Conservation (phyloP, 2,797 vertebrate genomes). For the Alfaro cultratus region DNA sequence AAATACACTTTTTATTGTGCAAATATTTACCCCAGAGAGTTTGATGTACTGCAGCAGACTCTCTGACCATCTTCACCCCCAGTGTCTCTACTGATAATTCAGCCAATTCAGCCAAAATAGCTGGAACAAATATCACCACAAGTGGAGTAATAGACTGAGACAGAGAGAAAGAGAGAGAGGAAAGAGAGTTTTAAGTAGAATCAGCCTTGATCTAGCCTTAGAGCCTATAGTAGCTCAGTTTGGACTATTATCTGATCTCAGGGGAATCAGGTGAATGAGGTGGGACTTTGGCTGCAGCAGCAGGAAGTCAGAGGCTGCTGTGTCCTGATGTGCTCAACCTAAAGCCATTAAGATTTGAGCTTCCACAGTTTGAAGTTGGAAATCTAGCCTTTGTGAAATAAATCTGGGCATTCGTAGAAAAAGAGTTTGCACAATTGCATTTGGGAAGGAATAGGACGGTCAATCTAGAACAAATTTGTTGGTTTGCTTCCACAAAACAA, state of each 20-base stretch:
- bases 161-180: neutral
- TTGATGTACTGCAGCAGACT: conserved; percentile 1
- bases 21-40: neutral
- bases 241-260: conserved; percentile 2
- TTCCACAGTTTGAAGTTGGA: neutral
- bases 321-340: neutral
- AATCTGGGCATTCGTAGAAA: neutral
- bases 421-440: neutral
- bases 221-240: conserved; percentile 5
- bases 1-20: neutral
- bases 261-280: neutral
- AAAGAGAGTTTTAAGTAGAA: conserved; percentile 4
- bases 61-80: neutral
- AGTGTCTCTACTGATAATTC: neutral
- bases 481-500: neutral
- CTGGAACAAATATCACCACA: conserved; percentile 2
- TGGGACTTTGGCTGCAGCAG: neutral
- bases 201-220: conserved; percentile 1
- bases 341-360: conserved; percentile 5
- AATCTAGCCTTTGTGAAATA: conserved; percentile 1
- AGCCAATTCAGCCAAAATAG: neutral
- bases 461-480: neutral
- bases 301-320: neutral
- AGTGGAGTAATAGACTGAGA: conserved; percentile 1
- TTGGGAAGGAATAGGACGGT: neutral